Base-by-base conservation (phyloP, 2,888 invertebrate species). In the Mythimna pallens region DNA sequence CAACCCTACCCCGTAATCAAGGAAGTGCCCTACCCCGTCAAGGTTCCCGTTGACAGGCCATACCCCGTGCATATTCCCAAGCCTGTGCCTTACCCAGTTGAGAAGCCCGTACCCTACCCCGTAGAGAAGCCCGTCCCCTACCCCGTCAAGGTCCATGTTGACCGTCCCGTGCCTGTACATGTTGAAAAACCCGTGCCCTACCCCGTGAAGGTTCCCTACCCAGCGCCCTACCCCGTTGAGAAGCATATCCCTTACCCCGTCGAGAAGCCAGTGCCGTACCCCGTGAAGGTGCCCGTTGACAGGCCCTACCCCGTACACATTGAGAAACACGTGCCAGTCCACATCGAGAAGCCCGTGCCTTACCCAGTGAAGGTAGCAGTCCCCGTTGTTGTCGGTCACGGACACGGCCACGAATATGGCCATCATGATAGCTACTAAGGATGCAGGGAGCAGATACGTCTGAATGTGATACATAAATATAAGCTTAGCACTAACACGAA, bases 171-270 rank as follows among this genome's bases (percentile, higher is more conserved):
- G 86, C 95, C 96, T 73, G 95, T 95, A 36, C 95, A 94, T 71
- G 93, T 95, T 55, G 95, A 95, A 77, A 95, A 95, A 81, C 94
- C 92, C 70, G 93, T 96, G 59, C 95, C 94, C 43, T 96, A 96
- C 92, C 96, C 96, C 73, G 97, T 98, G 25, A 97, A 98, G 91
- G 97, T 98, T 14, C 97, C 96, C 62, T 97, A 97, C 64, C 97
- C 97, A 76, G 97, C 97, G 20, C 97, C 97, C 0, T 97, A 97
- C 92, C 97, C 97, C 86, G 97, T 97, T 36, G 96, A 96, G 89
- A 97, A 97, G 86, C 94, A 97, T 90, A 96, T 97, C 79, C 97
- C 97, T 4, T 97, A 97, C 90, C 97, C 97, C 17, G 97, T 97
- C 0, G 98, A 97, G 90, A 97, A 97, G 90, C 97, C 95, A 75